Conservation (phyloP, 2,113 vertebrate species). For the Equus quagga region DNA sequence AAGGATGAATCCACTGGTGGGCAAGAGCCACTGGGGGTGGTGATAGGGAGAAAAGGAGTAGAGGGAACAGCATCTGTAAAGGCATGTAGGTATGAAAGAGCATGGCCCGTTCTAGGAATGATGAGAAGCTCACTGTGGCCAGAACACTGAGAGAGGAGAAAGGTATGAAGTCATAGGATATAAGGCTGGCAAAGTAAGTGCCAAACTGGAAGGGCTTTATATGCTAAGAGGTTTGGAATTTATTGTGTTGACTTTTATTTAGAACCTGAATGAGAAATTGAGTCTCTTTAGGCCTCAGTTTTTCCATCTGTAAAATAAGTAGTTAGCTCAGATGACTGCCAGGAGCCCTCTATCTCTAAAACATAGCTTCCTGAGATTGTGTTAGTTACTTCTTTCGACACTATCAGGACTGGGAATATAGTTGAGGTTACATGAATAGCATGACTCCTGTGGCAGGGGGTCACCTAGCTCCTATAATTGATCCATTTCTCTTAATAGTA, state of each 20-base stretch:
- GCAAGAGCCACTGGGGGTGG: not conserved
- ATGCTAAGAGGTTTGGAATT: not conserved
- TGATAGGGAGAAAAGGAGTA: not conserved
- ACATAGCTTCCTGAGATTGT: not conserved
- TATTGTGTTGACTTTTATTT: not conserved
- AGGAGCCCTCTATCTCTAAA: not conserved
- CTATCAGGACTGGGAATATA: not conserved
- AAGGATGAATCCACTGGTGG: not conserved
- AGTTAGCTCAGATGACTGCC: not conserved
- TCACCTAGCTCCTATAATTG: not conserved
- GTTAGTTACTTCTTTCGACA: not conserved
- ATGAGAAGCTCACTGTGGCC: not conserved
- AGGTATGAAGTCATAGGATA: not conserved
- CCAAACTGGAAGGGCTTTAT: not conserved
- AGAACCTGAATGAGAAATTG: not conserved
- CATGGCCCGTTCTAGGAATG: not conserved
- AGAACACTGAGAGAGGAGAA: not conserved
- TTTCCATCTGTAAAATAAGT: not conserved
- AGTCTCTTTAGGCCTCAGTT: not conserved
- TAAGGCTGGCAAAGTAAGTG: not conserved
- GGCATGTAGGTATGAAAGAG: not conserved
- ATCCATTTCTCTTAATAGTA: not conserved
- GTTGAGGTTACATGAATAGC: not conserved
- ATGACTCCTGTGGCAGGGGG: accelerated
- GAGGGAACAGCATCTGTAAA: not conserved